A percentile compares a stretch with the other conserved stretches of the same genome.
These are phyloP conservation scores for Cynopterus brachyotis DNA, from an alignment of 2,113 vertebrate genomes.

Conservation along the genomic window DNA sequence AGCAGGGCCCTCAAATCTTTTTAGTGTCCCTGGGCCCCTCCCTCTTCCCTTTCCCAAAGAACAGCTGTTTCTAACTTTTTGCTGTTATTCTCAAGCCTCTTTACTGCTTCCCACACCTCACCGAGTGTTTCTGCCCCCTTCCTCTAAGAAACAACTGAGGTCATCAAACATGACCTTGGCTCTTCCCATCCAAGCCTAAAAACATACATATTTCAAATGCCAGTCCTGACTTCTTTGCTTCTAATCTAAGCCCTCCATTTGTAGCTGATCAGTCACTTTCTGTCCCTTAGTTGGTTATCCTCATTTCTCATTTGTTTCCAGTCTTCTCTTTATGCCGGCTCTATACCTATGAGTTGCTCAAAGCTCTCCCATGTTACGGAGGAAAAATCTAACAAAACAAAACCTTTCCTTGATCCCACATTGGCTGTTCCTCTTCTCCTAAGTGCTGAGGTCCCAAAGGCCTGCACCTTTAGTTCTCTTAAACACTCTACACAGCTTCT, in stretches of 20 bases:
- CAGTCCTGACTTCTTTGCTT: neutral
- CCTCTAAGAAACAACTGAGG: neutral
- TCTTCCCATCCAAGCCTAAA: neutral
- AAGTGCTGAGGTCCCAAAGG: neutral
- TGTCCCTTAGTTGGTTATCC: neutral
- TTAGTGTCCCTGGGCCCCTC: neutral
- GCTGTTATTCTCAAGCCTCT: neutral
- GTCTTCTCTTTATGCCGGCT: neutral
- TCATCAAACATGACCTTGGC: neutral
- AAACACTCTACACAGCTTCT: neutral
- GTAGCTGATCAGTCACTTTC: neutral
- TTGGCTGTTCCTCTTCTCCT: neutral
- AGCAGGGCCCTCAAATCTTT: neutral
- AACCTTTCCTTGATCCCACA: neutral
- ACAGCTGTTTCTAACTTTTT: neutral
- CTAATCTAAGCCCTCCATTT: neutral
- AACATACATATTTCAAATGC: constrained; percentile 31
- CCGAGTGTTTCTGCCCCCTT: neutral
- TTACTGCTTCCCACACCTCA: neutral
- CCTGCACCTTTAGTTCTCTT: neutral
- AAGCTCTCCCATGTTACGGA: neutral
- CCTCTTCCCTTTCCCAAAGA: neutral
- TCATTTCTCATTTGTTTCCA: constrained; percentile 13
- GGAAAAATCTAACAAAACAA: neutral
- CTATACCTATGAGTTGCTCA: neutral